Evolutionary conservation across 2,888 invertebrate species (phyloP), one percentile per base, ranked within the genome.

Genomic region (Drosophila mimetica): DNA sequence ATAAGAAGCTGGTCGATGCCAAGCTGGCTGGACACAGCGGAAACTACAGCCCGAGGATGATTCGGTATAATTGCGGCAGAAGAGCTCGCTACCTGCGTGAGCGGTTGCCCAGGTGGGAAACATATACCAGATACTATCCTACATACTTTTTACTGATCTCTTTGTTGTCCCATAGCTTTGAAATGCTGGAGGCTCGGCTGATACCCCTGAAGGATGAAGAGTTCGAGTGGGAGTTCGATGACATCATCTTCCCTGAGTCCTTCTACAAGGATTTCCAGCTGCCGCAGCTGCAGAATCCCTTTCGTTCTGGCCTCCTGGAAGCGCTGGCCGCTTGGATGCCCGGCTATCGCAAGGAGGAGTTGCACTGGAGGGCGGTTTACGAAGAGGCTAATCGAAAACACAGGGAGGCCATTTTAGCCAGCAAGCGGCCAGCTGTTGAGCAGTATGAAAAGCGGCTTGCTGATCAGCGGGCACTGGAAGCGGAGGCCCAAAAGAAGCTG

Each of bases 1-100:
- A 60, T 16, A 7, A 30, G 0, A 2, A 20, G 2, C 4, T 78
- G 20, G 48, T 73, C 25, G n/a, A 41, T 0, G 47, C 30, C 0
- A 16, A 42, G 2, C 8, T 61, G 30, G 75, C 78, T 0, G 76
- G 53, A 3, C 25, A 6, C 2, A 76, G 74, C 11, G 1, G 8
- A 0, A 58, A 77, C 6, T 80, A 53, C 6, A 41, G 4, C 8
- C 1, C 11, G 2, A 0, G 9, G 9, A 0, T 3, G 1, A 41
- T 66, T 0, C 4, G n/a, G 0, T 22, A 7, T 1, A 37, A 71
- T 22, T 36, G 22, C 6, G 81, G 76, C 1, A 51, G 48, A 4
- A 59, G 76, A 1, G 1, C 69, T 5, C 74, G 75, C 6, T 78
- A 71, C 25, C 37, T 79, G n/a, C 60, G 77, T 0, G 73, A 78